These are phyloP conservation scores for Lepidocyrtinus sp. DNA, from an alignment of 2,888 invertebrate species.

Conservation along the genomic window DNA sequence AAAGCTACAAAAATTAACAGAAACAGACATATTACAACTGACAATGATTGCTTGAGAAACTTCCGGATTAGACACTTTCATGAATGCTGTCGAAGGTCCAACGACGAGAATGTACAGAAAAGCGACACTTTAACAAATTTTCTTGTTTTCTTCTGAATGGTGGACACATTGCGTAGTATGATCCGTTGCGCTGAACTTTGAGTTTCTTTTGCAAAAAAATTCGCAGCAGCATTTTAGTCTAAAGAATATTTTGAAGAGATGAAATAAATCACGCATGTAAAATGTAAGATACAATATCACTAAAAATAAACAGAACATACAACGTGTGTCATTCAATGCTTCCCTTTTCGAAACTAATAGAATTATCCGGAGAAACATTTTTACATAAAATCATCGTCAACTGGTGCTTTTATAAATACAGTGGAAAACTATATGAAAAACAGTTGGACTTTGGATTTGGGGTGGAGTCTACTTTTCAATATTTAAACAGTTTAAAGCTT, in stretches of 20 bases:
- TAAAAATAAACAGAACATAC: neutral
- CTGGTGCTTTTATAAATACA: neutral
- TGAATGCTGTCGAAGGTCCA: slow-evolving; percentile 8
- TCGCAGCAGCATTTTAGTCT: too few relatives aligned
- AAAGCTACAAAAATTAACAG: neutral
- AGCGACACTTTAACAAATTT: neutral
- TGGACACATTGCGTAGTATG: too few relatives aligned
- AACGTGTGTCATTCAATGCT: neutral
- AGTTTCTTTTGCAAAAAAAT: too few relatives aligned
- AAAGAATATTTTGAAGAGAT: slow-evolving; percentile 4
- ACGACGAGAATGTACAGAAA: neutral
- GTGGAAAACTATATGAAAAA: too few relatives aligned
- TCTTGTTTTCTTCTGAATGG: too few relatives aligned
- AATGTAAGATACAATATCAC: neutral
- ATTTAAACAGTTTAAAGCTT: too few relatives aligned
- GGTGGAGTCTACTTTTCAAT: too few relatives aligned
- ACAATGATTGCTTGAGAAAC: slow-evolving; percentile 7
- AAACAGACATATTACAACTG: slow-evolving; percentile 1
- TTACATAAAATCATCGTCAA: neutral
- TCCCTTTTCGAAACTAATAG: neutral
- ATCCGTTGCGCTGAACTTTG: too few relatives aligned
- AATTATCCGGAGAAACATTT: neutral
- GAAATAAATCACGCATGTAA: slow-evolving; percentile 1
- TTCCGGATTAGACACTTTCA: slow-evolving; percentile 13
- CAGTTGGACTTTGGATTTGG: neutral